Conservation (phyloP, 2,113 vertebrate species). For the Ovis canadensis region DNA sequence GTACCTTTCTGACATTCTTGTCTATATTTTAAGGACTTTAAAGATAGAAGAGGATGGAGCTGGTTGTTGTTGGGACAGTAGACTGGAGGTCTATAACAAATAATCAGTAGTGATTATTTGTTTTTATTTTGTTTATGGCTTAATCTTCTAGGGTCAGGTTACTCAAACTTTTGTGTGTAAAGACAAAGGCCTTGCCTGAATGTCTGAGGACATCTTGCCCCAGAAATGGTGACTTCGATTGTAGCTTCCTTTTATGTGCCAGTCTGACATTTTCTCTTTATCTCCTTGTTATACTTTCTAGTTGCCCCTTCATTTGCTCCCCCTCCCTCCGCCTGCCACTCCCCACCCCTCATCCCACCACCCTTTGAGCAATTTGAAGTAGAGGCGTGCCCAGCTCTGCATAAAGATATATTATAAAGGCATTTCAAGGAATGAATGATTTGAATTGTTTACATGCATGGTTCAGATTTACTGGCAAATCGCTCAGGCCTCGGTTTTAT, state of each 20-base stretch:
- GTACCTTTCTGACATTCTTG: neutral
- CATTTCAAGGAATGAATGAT: constrained; percentile 46
- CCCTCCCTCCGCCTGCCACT: neutral
- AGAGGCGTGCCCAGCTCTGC: neutral
- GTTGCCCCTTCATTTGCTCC: neutral
- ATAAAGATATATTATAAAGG: neutral
- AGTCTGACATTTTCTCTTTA: neutral
- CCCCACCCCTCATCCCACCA: neutral
- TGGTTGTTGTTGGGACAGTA: neutral
- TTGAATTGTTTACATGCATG: constrained; percentile 25
- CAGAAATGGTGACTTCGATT: neutral
- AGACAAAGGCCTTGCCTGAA: neutral
- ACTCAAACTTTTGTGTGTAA: neutral
- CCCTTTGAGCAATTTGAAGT: neutral
- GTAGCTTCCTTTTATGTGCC: neutral
- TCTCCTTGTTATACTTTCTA: neutral
- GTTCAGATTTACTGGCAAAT: constrained; percentile 50
- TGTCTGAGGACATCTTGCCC: neutral
- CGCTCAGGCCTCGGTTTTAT: neutral
- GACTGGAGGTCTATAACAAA: neutral
- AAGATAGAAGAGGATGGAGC: neutral
- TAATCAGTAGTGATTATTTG: neutral
- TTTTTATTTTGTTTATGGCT: neutral
- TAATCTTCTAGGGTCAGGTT: neutral
- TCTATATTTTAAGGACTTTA: neutral